Evolutionary conservation across 2,888 invertebrate species (phyloP).

Genomic region (Oscheius sp.): DNA sequence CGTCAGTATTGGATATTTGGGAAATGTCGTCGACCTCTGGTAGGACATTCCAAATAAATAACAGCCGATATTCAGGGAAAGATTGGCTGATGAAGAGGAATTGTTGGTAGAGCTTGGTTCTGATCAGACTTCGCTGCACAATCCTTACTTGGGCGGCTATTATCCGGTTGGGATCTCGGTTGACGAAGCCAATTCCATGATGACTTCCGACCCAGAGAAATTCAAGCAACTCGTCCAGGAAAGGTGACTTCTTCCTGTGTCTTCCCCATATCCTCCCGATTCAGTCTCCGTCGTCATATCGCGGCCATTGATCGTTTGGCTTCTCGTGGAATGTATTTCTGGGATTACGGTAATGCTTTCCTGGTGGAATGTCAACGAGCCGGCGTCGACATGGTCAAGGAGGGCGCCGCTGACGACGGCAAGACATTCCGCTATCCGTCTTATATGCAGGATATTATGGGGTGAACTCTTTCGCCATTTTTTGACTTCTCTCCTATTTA

Average conservation of each 20-base stretch:
- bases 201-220: conserved; percentile 76
- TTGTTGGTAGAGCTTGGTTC: conserved; percentile 79
- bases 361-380: conserved; percentile 79
- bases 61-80: conserved; percentile 76
- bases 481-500: no score
- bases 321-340: conserved; percentile 78
- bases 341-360: conserved; percentile 81
- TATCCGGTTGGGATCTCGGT: conserved; percentile 73
- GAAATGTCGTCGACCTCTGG: conserved; percentile 78
- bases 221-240: conserved; percentile 77
- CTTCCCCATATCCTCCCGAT: background rate
- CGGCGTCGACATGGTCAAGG: conserved; percentile 75
- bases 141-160: conserved; percentile 77
- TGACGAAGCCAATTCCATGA: conserved; percentile 76
- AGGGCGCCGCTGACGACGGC: conserved; percentile 73
- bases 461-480: conserved; percentile 73
- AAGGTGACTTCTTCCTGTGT: conserved; percentile 73
- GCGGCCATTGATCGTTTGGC: conserved; percentile 77
- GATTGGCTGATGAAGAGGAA: conserved; percentile 77
- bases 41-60: conserved; percentile 56
- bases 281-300: conserved; percentile 78
- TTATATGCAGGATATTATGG: conserved; percentile 80
- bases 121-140: conserved; percentile 80
- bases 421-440: conserved; percentile 79
- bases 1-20: conserved; percentile 78